phyloP scores from a whole-genome alignment of 2,797 vertebrate genomes.

The Phalanger gymnotis region DNA sequence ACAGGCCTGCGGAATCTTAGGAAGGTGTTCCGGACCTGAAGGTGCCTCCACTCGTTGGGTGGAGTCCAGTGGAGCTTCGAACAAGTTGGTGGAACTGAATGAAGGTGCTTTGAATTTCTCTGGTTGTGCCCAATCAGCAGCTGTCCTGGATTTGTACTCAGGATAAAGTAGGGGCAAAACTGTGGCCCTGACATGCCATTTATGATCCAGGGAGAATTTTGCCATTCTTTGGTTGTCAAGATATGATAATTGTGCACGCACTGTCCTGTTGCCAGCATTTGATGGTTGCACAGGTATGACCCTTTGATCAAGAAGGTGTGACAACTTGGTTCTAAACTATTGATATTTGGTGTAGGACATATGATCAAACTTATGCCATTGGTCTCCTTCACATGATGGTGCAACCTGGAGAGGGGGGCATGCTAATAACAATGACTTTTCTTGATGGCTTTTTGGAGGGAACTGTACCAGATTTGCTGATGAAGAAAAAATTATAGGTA shows the following conservation, averaged over 20 bases:
- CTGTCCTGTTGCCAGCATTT: neutral
- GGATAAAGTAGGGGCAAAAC: neutral
- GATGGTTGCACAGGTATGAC: neutral
- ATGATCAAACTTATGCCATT: neutral
- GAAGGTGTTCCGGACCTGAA: neutral
- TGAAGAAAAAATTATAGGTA: neutral
- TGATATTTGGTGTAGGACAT: neutral
- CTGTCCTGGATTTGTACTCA: neutral
- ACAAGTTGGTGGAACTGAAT: neutral
- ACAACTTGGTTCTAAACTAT: neutral
- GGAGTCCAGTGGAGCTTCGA: neutral
- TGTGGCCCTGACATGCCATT: neutral
- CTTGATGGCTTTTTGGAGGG: neutral
- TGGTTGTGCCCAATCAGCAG: neutral
- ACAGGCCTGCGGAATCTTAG: neutral
- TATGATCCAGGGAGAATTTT: neutral
- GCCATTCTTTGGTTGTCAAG: neutral
- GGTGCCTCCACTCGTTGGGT: neutral
- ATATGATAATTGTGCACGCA: neutral
- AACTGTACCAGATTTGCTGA: neutral
- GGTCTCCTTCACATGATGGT: neutral
- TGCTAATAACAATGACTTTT: neutral
- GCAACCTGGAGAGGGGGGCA: neutral
- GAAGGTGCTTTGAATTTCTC: neutral
- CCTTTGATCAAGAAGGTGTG: neutral